Percentiles rank a stretch among this genome's conserved stretches.
These are phyloP conservation scores for Etheostoma cragini DNA, from an alignment of 2,113 vertebrate genomes.

Conservation along the genomic window DNA sequence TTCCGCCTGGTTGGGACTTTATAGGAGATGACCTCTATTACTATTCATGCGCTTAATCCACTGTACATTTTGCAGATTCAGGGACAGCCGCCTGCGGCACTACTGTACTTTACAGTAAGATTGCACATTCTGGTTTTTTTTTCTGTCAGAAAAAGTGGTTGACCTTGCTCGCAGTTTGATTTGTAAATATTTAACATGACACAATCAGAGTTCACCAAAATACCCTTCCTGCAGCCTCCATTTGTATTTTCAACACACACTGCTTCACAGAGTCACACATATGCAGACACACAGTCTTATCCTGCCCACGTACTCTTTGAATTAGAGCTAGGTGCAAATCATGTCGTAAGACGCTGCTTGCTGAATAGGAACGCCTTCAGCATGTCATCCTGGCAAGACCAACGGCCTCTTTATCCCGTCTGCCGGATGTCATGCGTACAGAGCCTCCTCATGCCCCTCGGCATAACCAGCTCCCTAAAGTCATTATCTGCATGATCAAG, in stretches of 20 bases:
- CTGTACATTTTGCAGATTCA: conserved; percentile 60
- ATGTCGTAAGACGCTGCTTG: neutral
- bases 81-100: conserved; percentile 8
- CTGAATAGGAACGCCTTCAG: conserved; percentile 23
- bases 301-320: conserved; percentile 13
- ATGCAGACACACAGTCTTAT: neutral
- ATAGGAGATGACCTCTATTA: conserved; percentile 61
- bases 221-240: conserved; percentile 1
- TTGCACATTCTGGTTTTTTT: conserved; percentile 18
- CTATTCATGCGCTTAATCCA: conserved; percentile 51
- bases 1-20: conserved; percentile 56
- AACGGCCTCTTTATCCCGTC: conserved; percentile 61
- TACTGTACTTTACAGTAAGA: conserved; percentile 25
- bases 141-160: conserved; percentile 6
- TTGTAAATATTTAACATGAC: conserved; percentile 52
- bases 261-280: conserved; percentile 9
- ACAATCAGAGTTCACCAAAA: conserved; percentile 40
- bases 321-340: neutral
- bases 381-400: conserved; percentile 34
- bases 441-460: conserved; percentile 42
- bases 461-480: conserved; percentile 67
- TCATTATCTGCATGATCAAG: conserved; percentile 78
- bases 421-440: conserved; percentile 61
- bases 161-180: conserved; percentile 39
- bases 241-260: conserved; percentile 3